A percentile compares a stretch with the other conserved stretches of the same genome.
phyloP scores from a whole-genome alignment of 2,113 vertebrate species.

The Diglossa brunneiventris region DNA sequence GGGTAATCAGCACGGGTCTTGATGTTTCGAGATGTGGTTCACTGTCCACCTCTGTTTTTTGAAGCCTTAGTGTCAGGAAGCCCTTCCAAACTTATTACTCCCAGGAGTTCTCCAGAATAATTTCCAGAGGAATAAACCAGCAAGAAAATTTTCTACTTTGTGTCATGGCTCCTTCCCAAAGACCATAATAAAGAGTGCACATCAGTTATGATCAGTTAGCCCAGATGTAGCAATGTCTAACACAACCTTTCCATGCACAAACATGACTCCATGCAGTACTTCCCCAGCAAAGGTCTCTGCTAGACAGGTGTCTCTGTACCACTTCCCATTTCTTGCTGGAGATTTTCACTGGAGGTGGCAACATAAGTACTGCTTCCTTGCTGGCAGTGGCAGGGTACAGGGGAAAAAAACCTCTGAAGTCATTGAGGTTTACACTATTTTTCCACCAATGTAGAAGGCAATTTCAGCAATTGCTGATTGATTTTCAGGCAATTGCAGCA shows the following conservation, averaged over 20 bases:
- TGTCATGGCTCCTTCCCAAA: not conserved
- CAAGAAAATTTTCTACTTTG: not conserved
- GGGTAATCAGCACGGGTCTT: not conserved
- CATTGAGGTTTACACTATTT: not conserved
- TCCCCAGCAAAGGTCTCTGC: not conserved
- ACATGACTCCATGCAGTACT: not conserved
- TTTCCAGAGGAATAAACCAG: not conserved
- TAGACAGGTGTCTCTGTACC: not conserved
- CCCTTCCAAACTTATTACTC: not conserved
- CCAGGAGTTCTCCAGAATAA: not conserved
- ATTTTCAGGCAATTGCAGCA: slow-evolving; percentile 11
- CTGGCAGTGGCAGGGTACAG: not conserved
- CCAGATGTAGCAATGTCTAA: not conserved
- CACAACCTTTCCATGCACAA: not conserved
- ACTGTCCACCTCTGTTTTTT: not conserved
- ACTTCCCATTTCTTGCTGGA: not conserved
- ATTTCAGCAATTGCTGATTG: slow-evolving; percentile 16
- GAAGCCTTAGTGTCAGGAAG: not conserved
- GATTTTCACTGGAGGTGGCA: not conserved
- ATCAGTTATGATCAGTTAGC: not conserved
- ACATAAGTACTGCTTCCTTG: not conserved
- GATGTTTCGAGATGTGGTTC: not conserved
- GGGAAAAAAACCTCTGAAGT: not conserved
- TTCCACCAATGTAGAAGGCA: not conserved
- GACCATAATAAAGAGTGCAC: not conserved